phyloP scores from a whole-genome alignment of 1,140 invertebrate species.

The Bombus ignitus region DNA sequence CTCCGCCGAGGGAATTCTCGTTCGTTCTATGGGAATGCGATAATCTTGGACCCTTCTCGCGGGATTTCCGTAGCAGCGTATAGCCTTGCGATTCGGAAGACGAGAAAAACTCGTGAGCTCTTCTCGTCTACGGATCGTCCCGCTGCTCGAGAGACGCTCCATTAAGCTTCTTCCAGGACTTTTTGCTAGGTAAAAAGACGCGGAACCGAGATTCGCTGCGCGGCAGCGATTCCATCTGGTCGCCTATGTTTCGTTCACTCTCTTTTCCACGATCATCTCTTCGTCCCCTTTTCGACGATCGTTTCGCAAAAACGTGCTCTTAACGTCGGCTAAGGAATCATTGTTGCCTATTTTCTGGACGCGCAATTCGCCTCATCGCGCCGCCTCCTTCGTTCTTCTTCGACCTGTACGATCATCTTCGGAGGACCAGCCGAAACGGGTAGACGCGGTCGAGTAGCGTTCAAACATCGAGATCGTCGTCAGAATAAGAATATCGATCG shows the following conservation, averaged over 20 bases:
- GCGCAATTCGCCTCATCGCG: background rate
- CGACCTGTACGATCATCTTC: background rate
- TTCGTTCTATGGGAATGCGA: slow-evolving; percentile 48
- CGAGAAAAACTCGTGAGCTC: slow-evolving; percentile 45
- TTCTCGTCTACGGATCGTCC: slow-evolving; percentile 32
- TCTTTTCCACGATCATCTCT: too few species aligned
- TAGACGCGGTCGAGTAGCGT: background rate
- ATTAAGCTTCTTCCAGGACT: slow-evolving; percentile 49
- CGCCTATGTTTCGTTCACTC: background rate
- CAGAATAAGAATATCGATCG: slow-evolving; percentile 46
- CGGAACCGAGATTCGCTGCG: slow-evolving; percentile 42
- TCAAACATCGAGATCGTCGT: slow-evolving; percentile 25
- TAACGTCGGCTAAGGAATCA: background rate
- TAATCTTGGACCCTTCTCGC: slow-evolving; percentile 40
- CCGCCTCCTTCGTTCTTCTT: background rate
- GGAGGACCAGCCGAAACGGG: background rate
- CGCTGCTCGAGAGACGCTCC: slow-evolving; percentile 35
- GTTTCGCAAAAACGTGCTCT: background rate
- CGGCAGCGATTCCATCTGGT: slow-evolving; percentile 40
- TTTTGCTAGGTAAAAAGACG: slow-evolving; percentile 24
- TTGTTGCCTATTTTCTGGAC: slow-evolving; percentile 20
- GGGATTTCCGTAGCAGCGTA: slow-evolving; percentile 26
- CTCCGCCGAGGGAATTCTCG: background rate
- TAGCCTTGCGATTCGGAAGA: slow-evolving; percentile 19
- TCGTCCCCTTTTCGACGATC: background rate